phyloP scores from a whole-genome alignment of 1,140 invertebrate genomes.

The Drosophila suzukii region DNA sequence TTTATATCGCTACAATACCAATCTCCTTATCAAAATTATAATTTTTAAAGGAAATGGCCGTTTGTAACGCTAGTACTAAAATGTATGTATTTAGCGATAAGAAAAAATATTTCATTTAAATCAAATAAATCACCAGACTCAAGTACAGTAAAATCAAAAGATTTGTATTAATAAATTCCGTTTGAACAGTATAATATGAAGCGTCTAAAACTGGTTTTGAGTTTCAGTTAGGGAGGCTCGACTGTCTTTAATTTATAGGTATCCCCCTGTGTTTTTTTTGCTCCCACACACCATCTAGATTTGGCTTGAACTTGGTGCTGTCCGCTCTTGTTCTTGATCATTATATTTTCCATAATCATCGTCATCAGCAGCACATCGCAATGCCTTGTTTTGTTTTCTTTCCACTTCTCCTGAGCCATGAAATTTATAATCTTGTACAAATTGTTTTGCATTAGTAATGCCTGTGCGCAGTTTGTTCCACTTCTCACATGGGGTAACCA shows the following conservation, averaged over 20 bases:
- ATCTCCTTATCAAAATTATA: no score
- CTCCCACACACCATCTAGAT: constrained; percentile 28
- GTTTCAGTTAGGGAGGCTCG: background rate
- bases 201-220: background rate
- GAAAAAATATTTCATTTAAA: no score
- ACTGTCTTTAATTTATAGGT: constrained; percentile 12
- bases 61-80: no score
- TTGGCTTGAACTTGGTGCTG: constrained; percentile 50
- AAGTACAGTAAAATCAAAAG: background rate
- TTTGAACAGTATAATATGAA: background rate
- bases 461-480: constrained; percentile 63
- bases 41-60: no score
- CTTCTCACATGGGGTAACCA: constrained; percentile 44
- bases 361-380: constrained; percentile 18
- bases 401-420: constrained; percentile 56
- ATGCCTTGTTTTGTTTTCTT: constrained; percentile 41
- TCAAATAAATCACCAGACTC: no score
- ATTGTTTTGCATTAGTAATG: constrained; percentile 72
- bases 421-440: constrained; percentile 74
- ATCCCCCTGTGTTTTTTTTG: constrained; percentile 1
- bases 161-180: no score
- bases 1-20: no score
- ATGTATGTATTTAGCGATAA: no score
- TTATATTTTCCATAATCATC: constrained; percentile 35
- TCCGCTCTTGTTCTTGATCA: constrained; percentile 41